phyloP scores from a whole-genome alignment of 2,113 vertebrate species.

The Sylvia atricapilla region DNA sequence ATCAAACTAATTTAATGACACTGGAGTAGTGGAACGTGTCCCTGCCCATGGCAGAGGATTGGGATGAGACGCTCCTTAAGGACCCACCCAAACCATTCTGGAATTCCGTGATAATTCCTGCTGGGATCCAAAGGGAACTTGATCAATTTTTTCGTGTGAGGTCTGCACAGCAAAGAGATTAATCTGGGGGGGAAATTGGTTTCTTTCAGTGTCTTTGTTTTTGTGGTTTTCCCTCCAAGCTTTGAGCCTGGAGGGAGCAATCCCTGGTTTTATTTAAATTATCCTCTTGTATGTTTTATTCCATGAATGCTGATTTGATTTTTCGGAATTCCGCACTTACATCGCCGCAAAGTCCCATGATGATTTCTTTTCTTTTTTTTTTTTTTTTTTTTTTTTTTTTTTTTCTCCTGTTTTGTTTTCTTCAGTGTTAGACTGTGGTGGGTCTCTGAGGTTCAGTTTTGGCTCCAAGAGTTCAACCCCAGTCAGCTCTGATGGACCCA shows the following conservation, averaged over 20 bases:
- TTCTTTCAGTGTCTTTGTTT: neutral
- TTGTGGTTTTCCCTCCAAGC: neutral
- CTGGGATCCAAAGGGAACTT: neutral
- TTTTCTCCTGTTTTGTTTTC: neutral
- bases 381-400: neutral
- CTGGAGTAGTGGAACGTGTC: too few relatives aligned
- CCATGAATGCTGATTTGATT: neutral
- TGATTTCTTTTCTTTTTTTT: neutral
- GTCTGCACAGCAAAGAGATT: neutral
- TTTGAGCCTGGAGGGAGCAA: neutral
- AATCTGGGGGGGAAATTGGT: neutral
- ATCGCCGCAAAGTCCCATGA: neutral
- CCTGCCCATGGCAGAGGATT: accelerated
- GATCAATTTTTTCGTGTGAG: neutral
- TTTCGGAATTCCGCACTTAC: accelerated
- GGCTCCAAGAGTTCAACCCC: neutral
- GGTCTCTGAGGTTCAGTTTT: conserved; percentile 38
- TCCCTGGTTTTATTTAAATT: neutral
- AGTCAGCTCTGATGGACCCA: neutral
- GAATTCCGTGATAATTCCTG: neutral
- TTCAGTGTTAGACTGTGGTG: neutral
- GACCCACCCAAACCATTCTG: neutral
- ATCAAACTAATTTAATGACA: neutral
- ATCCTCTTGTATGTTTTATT: neutral
- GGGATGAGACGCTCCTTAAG: neutral